Conservation (phyloP, 1,140 invertebrate genomes). For the Drosophila willistoni region DNA sequence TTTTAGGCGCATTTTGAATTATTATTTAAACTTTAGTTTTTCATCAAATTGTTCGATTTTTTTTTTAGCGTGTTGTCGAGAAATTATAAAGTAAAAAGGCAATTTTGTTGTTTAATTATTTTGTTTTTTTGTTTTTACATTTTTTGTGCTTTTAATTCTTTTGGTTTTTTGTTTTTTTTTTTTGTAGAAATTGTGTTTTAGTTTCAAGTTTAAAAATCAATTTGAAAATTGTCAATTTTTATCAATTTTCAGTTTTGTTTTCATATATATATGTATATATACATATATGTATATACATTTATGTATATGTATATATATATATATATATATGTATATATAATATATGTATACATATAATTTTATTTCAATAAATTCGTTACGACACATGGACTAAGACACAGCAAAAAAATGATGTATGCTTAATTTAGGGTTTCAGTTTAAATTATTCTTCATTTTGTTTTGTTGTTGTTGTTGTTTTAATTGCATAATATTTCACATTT, state of each 20-base stretch:
- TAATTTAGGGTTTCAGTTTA: slow-evolving; percentile 67
- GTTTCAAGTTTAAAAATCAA: slow-evolving; percentile 36
- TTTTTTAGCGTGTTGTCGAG: slow-evolving; percentile 69
- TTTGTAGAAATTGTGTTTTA: slow-evolving; percentile 26
- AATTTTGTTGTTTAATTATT: slow-evolving; percentile 75
- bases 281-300: slow-evolving; percentile 12
- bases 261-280: slow-evolving; percentile 16
- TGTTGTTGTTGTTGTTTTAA: slow-evolving; percentile 37
- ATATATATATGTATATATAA: slow-evolving; percentile 7
- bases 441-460: slow-evolving; percentile 25
- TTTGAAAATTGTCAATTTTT: slow-evolving; percentile 29
- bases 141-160: slow-evolving; percentile 52
- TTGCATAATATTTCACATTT: slow-evolving; percentile 53
- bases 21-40: slow-evolving; percentile 28
- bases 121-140: slow-evolving; percentile 13
- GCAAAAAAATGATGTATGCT: slow-evolving; percentile 78
- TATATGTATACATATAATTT: slow-evolving; percentile 27
- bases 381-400: slow-evolving; percentile 81
- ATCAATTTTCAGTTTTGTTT: slow-evolving; percentile 24
- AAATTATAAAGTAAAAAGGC: slow-evolving; percentile 78
- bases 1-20: slow-evolving; percentile 59
- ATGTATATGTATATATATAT: slow-evolving; percentile 19
- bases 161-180: slow-evolving; percentile 25
- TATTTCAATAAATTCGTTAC: slow-evolving; percentile 80
- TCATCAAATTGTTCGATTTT: slow-evolving; percentile 23